phyloP scores from a whole-genome alignment of 2,888 invertebrate genomes.

The Drosophila macrospina region DNA sequence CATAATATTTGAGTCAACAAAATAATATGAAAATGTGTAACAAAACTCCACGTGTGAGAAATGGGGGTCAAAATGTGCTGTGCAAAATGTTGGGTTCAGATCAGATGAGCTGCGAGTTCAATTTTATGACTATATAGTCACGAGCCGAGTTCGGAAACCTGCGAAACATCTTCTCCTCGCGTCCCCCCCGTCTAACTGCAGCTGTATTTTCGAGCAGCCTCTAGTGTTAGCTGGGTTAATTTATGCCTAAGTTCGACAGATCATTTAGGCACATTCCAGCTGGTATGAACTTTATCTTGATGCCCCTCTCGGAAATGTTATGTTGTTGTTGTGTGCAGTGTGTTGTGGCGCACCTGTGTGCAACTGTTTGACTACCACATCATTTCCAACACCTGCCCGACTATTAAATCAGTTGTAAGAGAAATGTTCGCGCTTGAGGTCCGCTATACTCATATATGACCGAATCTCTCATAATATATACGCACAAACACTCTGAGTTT shows the following conservation, averaged over 20 bases:
- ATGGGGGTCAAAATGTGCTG: background rate
- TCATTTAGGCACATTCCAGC: constrained; percentile 34
- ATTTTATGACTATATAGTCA: background rate
- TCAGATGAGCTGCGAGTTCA: background rate
- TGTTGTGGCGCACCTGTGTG: constrained; percentile 45
- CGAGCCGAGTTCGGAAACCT: constrained; percentile 4
- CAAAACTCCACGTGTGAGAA: background rate
- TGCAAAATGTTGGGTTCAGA: background rate
- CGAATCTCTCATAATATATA: constrained; percentile 47
- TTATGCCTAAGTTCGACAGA: constrained; percentile 36
- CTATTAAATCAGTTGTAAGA: constrained; percentile 52
- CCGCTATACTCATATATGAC: constrained; percentile 18
- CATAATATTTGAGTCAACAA: too few species aligned
- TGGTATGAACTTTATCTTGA: constrained; percentile 51
- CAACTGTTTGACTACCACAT: constrained; percentile 43
- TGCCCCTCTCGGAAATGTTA: constrained; percentile 36
- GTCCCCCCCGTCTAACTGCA: background rate
- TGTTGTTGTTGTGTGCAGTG: background rate
- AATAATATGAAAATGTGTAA: constrained; percentile 1
- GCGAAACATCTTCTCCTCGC: background rate
- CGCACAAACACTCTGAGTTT: constrained; percentile 43
- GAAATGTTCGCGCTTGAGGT: constrained; percentile 40
- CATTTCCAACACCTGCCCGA: constrained; percentile 38
- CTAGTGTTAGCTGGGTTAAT: constrained; percentile 27
- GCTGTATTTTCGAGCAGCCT: constrained; percentile 14